Evolutionary conservation across 2,888 invertebrate species (phyloP), one percentile per base, ranked within the genome.

Genomic region (Cepaea hortensis): DNA sequence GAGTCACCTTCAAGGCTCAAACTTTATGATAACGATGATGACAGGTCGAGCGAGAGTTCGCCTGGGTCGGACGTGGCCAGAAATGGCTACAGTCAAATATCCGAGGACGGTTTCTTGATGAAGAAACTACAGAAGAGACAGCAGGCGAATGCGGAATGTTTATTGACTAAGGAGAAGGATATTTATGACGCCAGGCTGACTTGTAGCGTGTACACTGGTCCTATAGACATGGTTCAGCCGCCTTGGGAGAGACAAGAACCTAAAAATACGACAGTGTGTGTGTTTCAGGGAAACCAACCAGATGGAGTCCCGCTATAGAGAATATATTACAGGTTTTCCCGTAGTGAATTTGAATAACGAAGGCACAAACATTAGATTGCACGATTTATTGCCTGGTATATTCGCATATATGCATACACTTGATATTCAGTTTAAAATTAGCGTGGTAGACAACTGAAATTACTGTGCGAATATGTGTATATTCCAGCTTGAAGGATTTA

Each of bases 191-290:
- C 18, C 13, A 35, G 23, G 0, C 50, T 81, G 81, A 72, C 70
- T 13, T 81, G 70, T 15, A 70, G 70, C 3, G 81, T 81, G n/a
- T 81, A 81, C 13, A 68, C 65, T 0, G 81, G 81, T 18, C 81
- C 81, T 18, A 50, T 48, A 4, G 81, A 72, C 0, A 3, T 50
- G 50, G 70, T 81, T 7, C 48, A 46, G 70, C 50, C 68, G 0
- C 70, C 81, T 1, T 81, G 81, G 81, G 48, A 81, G 1, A 13
- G n/a, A 20, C 65, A 46, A 23, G 81, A 65, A 62, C 81, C 81
- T n/a, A 82, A 55, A 61, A 23, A 55, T 9, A 61, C 61, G 3
- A 61, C 61, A 6, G 77, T 76, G 1, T 77, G 62, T 23, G 20
- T 76, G 20, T 35, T 18, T 50, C 65, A 68, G 6, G 23, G 65